A percentile compares a stretch with the other conserved stretches of the same genome.
These are phyloP conservation scores for Rhogogaster chlorosoma DNA, from an alignment of 2,888 invertebrate species.

Conservation along the genomic window DNA sequence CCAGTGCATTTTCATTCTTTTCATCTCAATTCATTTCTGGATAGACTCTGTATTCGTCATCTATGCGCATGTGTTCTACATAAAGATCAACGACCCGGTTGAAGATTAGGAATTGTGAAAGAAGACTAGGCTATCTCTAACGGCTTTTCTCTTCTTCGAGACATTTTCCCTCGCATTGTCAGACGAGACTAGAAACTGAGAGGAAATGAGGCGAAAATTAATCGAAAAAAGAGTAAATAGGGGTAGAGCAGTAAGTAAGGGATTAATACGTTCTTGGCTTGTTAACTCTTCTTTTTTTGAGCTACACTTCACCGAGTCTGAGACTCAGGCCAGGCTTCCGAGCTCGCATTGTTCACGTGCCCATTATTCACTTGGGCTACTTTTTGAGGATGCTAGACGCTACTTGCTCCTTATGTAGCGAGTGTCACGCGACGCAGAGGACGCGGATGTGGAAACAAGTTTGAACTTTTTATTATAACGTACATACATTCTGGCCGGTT, in stretches of 20 bases:
- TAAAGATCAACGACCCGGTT: neutral
- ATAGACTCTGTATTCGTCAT: neutral
- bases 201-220: conserved; percentile 10
- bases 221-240: conserved; percentile 6
- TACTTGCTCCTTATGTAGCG: conserved; percentile 23
- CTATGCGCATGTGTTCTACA: neutral
- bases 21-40: neutral
- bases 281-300: conserved; percentile 36
- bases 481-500: neutral
- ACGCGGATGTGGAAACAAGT: neutral
- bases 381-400: conserved; percentile 63
- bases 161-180: neutral
- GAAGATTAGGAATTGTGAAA: neutral
- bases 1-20: neutral
- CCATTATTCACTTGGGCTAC: conserved; percentile 70
- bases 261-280: conserved; percentile 47
- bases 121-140: neutral
- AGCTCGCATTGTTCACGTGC: conserved; percentile 64
- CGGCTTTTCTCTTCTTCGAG: neutral
- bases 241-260: neutral
- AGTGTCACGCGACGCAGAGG: conserved; percentile 30
- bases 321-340: neutral
- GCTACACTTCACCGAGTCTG: conserved; percentile 18
- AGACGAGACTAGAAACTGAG: neutral
- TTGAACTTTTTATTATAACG: neutral